Percentiles rank a stretch among this genome's conserved stretches.
phyloP scores from a whole-genome alignment of 2,113 vertebrate genomes.

The Hemiscyllium ocellatum region DNA sequence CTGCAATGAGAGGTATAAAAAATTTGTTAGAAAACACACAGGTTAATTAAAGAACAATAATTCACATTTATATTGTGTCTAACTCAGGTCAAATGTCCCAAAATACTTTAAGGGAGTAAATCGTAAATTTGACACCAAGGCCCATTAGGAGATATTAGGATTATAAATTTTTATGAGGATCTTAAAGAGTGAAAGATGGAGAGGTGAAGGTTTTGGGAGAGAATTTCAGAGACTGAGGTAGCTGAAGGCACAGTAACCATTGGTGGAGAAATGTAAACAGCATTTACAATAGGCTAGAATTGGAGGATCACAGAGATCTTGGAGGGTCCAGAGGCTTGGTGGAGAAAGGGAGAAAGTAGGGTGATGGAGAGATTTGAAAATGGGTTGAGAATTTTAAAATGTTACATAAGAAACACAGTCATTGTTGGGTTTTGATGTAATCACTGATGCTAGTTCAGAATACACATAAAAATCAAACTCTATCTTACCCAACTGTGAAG shows the following conservation, averaged over 20 bases:
- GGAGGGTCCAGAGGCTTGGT: neutral
- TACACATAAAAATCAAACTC: neutral
- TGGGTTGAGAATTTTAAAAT: neutral
- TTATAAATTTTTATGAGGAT: neutral
- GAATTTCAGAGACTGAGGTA: neutral
- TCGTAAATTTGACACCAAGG: neutral
- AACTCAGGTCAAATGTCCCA: neutral
- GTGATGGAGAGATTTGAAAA: neutral
- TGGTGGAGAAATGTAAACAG: neutral
- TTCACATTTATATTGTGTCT: neutral
- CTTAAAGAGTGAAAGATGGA: neutral
- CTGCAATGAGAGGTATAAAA: neutral
- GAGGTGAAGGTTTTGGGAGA: neutral
- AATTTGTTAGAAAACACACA: neutral
- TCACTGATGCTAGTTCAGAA: neutral
- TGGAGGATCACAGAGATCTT: neutral
- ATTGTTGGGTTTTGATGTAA: neutral
- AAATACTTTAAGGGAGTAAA: neutral
- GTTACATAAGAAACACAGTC: neutral
- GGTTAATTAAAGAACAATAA: neutral
- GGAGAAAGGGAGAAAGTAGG: neutral
- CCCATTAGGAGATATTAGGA: neutral
- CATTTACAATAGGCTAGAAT: neutral
- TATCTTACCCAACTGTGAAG: neutral
- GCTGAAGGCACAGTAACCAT: neutral